These are phyloP conservation scores for Polymixis lichenea DNA, from an alignment of 2,888 invertebrate genomes.

Conservation along the genomic window DNA sequence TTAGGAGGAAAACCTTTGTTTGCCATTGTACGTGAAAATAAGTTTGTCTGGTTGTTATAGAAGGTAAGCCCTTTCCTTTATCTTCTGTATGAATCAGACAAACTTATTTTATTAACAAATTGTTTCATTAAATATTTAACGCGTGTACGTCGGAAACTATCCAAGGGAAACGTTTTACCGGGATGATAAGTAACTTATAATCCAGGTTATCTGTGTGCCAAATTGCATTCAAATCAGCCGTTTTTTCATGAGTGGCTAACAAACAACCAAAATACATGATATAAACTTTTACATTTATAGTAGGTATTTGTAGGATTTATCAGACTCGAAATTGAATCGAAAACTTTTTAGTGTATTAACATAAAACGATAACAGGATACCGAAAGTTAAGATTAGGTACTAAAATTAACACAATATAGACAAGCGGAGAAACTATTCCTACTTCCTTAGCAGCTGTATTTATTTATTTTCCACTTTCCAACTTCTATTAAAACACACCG, in stretches of 20 bases:
- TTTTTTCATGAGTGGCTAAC: no score
- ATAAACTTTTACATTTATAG: no score
- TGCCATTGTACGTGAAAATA: not conserved
- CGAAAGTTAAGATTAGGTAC: not conserved
- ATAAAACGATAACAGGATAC: not conserved
- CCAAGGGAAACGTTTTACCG: no score
- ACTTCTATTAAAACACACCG: constrained; percentile 4
- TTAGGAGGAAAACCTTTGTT: constrained; percentile 28
- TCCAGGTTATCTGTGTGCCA: no score
- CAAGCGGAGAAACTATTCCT: not conserved
- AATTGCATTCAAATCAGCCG: no score
- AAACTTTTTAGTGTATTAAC: not conserved
- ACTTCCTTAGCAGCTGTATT: not conserved
- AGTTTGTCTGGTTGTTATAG: not conserved
- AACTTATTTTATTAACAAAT: no score
- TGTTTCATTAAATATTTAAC: no score
- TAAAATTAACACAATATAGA: not conserved
- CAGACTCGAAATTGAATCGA: not conserved
- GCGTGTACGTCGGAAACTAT: no score
- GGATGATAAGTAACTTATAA: no score
- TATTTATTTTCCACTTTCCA: not conserved
- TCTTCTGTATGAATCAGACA: no score
- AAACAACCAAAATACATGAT: no score
- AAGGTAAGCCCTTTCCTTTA: not conserved
- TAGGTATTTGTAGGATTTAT: no score